Evolutionary conservation across 2,888 invertebrate genomes (phyloP).

Genomic region (Tromatobia lineatoria): DNA sequence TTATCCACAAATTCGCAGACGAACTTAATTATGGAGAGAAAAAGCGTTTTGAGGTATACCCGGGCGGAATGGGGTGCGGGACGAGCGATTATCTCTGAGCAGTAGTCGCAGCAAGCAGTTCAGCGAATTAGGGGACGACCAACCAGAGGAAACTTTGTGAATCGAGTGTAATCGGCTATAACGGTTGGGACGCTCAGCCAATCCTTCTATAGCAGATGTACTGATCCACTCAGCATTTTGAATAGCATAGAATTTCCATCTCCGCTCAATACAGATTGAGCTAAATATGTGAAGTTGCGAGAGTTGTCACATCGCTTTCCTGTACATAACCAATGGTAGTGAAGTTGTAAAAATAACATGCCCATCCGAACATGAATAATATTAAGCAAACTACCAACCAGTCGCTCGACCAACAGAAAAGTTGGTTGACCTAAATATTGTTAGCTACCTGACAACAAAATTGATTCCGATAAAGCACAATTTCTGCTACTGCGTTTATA

Average conservation of each 20-base stretch:
- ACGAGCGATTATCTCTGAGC: constrained; percentile 39
- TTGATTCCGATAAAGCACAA: too few species aligned
- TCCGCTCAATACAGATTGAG: neutral
- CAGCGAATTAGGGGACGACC: constrained; percentile 39
- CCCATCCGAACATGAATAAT: too few species aligned
- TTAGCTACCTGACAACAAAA: too few species aligned
- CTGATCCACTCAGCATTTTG: constrained; percentile 6
- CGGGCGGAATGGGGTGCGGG: constrained; percentile 18
- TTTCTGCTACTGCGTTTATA: too few species aligned
- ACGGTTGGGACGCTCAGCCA: constrained; percentile 14
- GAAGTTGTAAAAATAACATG: too few species aligned
- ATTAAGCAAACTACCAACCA: too few species aligned
- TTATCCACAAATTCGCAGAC: constrained; percentile 45
- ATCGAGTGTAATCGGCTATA: constrained; percentile 54
- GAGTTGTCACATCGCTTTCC: neutral
- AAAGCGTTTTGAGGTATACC: constrained; percentile 37
- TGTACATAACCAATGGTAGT: neutral
- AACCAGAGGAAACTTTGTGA: constrained; percentile 42
- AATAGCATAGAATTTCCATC: neutral
- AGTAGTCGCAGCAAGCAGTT: constrained; percentile 43
- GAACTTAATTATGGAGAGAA: constrained; percentile 50
- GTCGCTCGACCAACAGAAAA: too few species aligned
- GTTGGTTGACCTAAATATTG: too few species aligned
- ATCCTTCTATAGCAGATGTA: constrained; percentile 36
- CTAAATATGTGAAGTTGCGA: neutral